Evolutionary conservation across 2,888 invertebrate genomes (phyloP), one percentile per base, ranked within the genome.

Genomic region (Linnaemya tessellans): DNA sequence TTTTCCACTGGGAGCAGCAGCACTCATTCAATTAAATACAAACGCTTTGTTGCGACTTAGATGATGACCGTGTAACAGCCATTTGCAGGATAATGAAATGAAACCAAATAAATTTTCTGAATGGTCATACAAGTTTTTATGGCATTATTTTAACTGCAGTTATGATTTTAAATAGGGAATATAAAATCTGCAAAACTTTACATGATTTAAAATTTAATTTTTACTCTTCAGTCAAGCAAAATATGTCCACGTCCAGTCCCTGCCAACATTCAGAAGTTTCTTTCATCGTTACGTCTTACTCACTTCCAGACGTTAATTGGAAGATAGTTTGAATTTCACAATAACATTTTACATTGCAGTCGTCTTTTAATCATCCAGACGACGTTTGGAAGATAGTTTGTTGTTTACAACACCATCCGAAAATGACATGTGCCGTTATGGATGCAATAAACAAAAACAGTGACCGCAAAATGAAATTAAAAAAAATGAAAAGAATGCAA

Each of bases 1-100:
- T 18, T 18, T 64, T 20, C 51, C 74, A 65, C 35, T 62, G 67
- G 71, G 46, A 54, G 46, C 46, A 41, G 46, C 46, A 41, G 22
- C 62, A 80, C 22, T 77, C 62, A 81, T 78, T 74, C 73, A 73
- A 81, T 84, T 80, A 46, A 80, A 65, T 62, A 62, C 41, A 71
- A 77, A 80, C 35, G 58, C 54, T 62, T 49, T 58, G 49, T 80
- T 65, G 15, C 58, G 62, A 25, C 51, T 43, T 41, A 43, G 10
- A 15, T 68, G 62, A 74, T 62, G 74, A 73, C 68, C 74, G 35
- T 41, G 7, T 49, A 77, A 64, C 15, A 30, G 43, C 20, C 51
- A 65, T 74, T 70, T 46, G 35, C 41, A 11, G 20, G 41, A 43
- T 22, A 30, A 1, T 30, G 30, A 30, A 67, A 38, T 22, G 10